Base-by-base conservation (phyloP, 92 coral and sea anemone genomes). In the Epizoanthus rinbou region DNA sequence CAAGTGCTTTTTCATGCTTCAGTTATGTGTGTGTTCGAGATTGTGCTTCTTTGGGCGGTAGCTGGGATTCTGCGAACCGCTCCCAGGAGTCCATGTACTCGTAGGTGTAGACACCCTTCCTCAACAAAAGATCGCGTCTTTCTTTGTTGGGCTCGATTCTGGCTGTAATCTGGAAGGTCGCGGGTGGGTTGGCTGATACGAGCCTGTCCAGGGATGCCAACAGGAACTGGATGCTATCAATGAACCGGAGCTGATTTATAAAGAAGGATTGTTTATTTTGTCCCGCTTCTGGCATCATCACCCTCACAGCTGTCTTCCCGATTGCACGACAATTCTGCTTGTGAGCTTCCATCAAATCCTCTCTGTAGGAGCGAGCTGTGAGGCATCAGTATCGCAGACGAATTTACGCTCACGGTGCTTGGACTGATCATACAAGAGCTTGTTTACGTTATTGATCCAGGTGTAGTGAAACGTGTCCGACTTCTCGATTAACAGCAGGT, bases 301-400 rank as follows among this genome's bases (percentile, higher is more conserved):
- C 84, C 9, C 80, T 74, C 24, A 74, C 64, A 0, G 80, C 80
- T 0, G 80, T 47, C 8, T 47, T 17, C 8, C 80, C 74, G n/a
- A 33, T 43, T 1, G 16, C 47, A 1, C 19, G 23, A 8, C 74
- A 43, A 4, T 18, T 23, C 0, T 1, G 74, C 43, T 69, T 69
- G 74, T 9, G 74, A 0, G 74, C 50, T 8, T 28, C 74, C 23
- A 69, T 2, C 6, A 69, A 15, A 15, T 28, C 15, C 28, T 28
- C 74, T 3, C 14, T 14, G 14, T 19, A 25, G 17, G 14, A 69
- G 0, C 0, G 6, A 2, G 10, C 13, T 63, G 67, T 53, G 13
- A 84, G 64, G 69, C 83, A 85, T 11, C 65, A 54, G 59, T 8
- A 24, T 85, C 87, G 37, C 76, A 85, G 66, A 85, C 65, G 69